Evolutionary conservation across 2,113 vertebrate species (phyloP).

Genomic region (Pelobates fuscus): DNA sequence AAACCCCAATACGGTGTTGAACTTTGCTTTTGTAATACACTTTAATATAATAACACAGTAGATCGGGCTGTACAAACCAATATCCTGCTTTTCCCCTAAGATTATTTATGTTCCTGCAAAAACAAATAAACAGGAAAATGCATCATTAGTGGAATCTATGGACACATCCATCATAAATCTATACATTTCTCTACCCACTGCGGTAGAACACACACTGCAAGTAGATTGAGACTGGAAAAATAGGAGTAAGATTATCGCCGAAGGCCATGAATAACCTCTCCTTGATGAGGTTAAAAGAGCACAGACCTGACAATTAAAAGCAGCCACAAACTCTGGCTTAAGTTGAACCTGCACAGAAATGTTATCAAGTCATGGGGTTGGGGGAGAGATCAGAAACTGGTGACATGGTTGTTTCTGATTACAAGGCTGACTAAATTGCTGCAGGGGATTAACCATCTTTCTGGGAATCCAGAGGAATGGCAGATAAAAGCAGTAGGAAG

Average conservation of each 20-base stretch:
- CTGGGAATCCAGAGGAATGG: slow-evolving; percentile 3
- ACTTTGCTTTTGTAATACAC: slow-evolving; percentile 14
- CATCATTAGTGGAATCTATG: not conserved
- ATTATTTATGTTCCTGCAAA: slow-evolving; percentile 1
- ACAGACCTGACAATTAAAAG: slow-evolving; percentile 39
- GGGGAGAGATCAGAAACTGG: slow-evolving; percentile 21
- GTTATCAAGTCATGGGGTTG: not conserved
- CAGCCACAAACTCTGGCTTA: slow-evolving; percentile 16
- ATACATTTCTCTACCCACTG: not conserved
- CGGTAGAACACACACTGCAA: not conserved
- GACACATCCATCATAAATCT: not conserved
- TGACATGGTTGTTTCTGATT: slow-evolving; percentile 18
- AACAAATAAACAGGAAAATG: not conserved
- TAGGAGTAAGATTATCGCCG: slow-evolving; percentile 5
- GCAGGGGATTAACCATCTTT: slow-evolving; percentile 20
- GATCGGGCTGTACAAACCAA: not conserved
- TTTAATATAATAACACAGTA: slow-evolving; percentile 5
- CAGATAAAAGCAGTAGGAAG: not conserved
- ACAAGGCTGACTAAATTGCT: slow-evolving; percentile 16
- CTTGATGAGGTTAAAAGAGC: slow-evolving; percentile 38
- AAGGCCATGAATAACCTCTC: slow-evolving; percentile 18
- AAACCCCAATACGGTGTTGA: slow-evolving; percentile 13
- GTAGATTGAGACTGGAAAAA: not conserved
- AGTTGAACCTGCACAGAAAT: not conserved
- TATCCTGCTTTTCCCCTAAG: not conserved